A percentile compares a stretch with the other conserved stretches of the same genome.
Conservation (phyloP, 2,888 invertebrate genomes). For the Podotricha telesiphe region DNA sequence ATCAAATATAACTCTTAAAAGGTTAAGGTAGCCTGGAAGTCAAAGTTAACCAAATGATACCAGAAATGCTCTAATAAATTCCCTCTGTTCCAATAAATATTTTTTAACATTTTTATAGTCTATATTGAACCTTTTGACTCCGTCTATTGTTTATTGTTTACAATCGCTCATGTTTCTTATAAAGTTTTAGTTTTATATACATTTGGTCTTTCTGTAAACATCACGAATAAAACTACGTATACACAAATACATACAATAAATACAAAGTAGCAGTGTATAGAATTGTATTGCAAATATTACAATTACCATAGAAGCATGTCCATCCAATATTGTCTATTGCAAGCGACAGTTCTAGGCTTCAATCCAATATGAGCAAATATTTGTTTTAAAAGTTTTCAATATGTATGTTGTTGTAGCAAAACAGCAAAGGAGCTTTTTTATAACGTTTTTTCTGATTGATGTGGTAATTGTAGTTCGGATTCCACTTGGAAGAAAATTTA, state of each 20-base stretch:
- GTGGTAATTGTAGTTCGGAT: too few species aligned
- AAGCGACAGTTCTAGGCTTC: conserved; percentile 14
- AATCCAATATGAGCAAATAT: neutral
- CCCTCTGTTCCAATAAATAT: neutral
- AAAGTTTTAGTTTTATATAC: conserved; percentile 16
- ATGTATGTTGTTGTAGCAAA: neutral
- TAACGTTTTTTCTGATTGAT: too few species aligned
- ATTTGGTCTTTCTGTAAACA: conserved; percentile 7
- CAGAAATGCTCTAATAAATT: neutral
- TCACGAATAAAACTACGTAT: neutral
- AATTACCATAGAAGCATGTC: conserved; percentile 4
- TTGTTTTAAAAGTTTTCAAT: neutral
- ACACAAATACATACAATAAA: neutral
- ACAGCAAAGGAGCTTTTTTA: neutral
- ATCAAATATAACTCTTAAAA: too few species aligned
- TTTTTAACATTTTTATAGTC: conserved; percentile 5
- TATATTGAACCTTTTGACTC: conserved; percentile 6
- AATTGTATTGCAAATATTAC: conserved; percentile 1
- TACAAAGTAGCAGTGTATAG: neutral
- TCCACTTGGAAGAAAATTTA: too few species aligned
- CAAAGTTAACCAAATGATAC: neutral
- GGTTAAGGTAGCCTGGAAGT: too few species aligned
- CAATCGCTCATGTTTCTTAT: conserved; percentile 16
- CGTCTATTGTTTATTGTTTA: conserved; percentile 19
- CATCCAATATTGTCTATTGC: neutral